Evolutionary conservation across 2,888 invertebrate species (phyloP).

Genomic region (Platycheirus rosarum): DNA sequence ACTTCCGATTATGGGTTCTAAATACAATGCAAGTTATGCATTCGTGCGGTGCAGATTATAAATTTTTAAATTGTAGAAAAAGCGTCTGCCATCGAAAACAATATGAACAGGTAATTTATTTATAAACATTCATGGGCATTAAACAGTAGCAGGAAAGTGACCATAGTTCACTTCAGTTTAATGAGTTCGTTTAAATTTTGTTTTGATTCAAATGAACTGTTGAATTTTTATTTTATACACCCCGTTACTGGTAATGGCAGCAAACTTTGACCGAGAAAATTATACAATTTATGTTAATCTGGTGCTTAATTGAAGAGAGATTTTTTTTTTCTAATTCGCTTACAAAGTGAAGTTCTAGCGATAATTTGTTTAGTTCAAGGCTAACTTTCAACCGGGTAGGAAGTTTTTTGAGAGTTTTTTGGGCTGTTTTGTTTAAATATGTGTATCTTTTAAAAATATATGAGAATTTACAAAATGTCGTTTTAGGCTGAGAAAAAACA

Average conservation of each 20-base stretch:
- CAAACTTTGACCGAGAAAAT: conserved; percentile 20
- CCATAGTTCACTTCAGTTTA: conserved; percentile 22
- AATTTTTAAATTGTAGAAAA: no score
- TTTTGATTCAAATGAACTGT: conserved; percentile 40
- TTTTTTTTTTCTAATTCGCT: background rate
- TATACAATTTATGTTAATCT: conserved; percentile 51
- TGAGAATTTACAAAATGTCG: no score
- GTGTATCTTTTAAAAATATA: no score
- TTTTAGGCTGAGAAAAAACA: no score
- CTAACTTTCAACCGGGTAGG: conserved; percentile 8
- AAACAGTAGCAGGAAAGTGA: no score
- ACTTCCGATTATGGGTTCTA: no score
- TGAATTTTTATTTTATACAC: conserved; percentile 16
- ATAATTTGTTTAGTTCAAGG: conserved; percentile 17
- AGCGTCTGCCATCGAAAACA: conserved; percentile 2
- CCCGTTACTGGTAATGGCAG: background rate
- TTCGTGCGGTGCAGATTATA: no score
- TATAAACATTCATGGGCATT: conserved; percentile 23
- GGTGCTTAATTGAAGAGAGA: background rate
- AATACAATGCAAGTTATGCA: background rate
- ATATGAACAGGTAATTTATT: conserved; percentile 45
- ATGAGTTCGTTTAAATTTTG: conserved; percentile 25
- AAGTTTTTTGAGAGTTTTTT: background rate
- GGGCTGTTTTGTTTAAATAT: background rate
- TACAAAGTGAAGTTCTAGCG: conserved; percentile 12